Base-by-base conservation (phyloP, 2,113 vertebrate species). In the Tautogolabrus adspersus region DNA sequence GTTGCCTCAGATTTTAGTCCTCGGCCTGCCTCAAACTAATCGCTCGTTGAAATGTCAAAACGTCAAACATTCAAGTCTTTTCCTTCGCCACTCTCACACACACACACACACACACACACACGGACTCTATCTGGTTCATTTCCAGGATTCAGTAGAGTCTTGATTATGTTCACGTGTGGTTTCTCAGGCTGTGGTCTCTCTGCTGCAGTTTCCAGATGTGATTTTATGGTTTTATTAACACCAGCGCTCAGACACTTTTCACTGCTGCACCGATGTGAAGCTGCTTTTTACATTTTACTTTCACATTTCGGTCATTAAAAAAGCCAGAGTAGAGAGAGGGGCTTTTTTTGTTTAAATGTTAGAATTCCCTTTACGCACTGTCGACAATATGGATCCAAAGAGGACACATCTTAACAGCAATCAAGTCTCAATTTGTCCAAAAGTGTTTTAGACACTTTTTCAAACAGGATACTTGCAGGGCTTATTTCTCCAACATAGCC, bases 191-290 rank as follows among this genome's bases (percentile, higher is more conserved):
- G 82, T 8, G 63, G 79, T 79, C 7, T 64, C 37, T n/a, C 40
- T 68, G 38, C 69, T 72, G 64, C 56, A 74, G 22, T 79, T 89
- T 81, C 82, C 73, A 87, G 84, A 87, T 81, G 76, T 75, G 75
- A 72, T 54, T 82, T 80, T 70, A 47, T 37, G 16, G n/a, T 76
- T 84, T 84, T 77, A 82, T 82, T 75, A 81, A 71, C 47, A 82
- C 42, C 74, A 66, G 44, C 1, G 8, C 37, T 54, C 52, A 34
- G 30, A 64, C 30, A 72, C 56, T 47, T 26, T 51, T 69, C 23
- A 37, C 68, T 46, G 64, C 79, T 49, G 58, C 22, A 72, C 1
- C 34, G 23, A 54, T 3, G 19, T 57, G 13, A 75, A 58, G 30
- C 66, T 75, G 63, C 0, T 0, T 77, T 76, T 79, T 1, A 44